These are phyloP conservation scores for Psittacula cyanocephala DNA, from an alignment of 2,113 vertebrate species.

Conservation along the genomic window DNA sequence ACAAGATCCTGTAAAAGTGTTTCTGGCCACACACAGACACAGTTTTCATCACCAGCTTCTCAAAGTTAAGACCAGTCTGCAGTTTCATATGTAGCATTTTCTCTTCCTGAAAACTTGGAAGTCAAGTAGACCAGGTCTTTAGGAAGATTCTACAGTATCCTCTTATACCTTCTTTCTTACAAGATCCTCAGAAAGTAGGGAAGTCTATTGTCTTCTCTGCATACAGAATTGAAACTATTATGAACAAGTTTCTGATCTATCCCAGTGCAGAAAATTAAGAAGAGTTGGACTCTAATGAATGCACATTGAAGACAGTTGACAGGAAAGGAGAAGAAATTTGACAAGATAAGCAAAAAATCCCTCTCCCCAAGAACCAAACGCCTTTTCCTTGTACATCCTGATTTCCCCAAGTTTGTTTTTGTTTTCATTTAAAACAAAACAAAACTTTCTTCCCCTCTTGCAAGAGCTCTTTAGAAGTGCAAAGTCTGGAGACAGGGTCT, in stretches of 20 bases:
- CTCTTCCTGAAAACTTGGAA: background rate
- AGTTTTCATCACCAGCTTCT: background rate
- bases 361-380: background rate
- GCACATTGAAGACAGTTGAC: background rate
- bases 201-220: background rate
- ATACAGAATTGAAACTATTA: background rate
- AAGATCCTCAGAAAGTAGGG: background rate
- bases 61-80: background rate
- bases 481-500: background rate
- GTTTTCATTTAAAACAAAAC: background rate
- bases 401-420: background rate
- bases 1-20: background rate
- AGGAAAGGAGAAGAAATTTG: background rate
- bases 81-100: background rate
- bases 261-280: background rate
- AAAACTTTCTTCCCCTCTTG: background rate
- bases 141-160: background rate
- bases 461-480: background rate
- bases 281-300: background rate
- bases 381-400: background rate
- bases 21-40: background rate
- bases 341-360: background rate
- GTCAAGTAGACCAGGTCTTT: background rate
- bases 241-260: background rate
- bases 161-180: background rate